These are phyloP conservation scores for Ascidia mentula DNA, from an alignment of 23 tunicate species.

Conservation along the genomic window DNA sequence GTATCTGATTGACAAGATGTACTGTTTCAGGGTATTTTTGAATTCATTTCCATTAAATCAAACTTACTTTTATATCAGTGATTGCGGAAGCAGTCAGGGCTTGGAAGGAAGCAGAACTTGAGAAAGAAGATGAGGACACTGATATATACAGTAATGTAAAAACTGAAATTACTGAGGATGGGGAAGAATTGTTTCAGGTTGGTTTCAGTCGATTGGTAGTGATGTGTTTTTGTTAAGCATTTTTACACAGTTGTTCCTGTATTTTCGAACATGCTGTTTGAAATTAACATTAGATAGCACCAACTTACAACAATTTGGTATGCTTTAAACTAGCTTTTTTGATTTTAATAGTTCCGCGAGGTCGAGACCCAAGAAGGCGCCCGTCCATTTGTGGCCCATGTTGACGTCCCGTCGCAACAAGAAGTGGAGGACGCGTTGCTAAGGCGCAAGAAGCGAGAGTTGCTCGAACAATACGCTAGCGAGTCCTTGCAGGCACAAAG, in stretches of 20 bases:
- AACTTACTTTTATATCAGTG: constrained; percentile 12
- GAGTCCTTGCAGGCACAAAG: constrained; percentile 88
- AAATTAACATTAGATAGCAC: no score
- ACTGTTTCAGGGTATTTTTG: background rate
- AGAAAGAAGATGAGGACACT: constrained; percentile 42
- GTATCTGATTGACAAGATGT: no score
- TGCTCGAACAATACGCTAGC: constrained; percentile 84
- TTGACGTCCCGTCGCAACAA: constrained; percentile 96
- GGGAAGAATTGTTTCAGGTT: constrained; percentile 25
- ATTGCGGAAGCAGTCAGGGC: constrained; percentile 9
- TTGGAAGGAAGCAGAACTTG: constrained; percentile 29
- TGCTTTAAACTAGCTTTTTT: no score
- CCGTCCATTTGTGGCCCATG: constrained; percentile 90
- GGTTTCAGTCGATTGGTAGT: no score
- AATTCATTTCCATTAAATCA: background rate
- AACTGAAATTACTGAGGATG: constrained; percentile 24
- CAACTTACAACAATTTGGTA: no score
- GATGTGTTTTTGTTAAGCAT: no score
- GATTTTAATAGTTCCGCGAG: constrained; percentile 58
- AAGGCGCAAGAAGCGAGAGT: constrained; percentile 79
- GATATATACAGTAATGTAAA: constrained; percentile 63
- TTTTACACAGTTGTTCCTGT: no score
- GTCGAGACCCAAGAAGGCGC: constrained; percentile 76
- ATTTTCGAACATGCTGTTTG: no score
- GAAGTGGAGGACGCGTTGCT: constrained; percentile 94